Conservation (phyloP, 2,888 invertebrate species). For the Fissipunctia ypsillon region DNA sequence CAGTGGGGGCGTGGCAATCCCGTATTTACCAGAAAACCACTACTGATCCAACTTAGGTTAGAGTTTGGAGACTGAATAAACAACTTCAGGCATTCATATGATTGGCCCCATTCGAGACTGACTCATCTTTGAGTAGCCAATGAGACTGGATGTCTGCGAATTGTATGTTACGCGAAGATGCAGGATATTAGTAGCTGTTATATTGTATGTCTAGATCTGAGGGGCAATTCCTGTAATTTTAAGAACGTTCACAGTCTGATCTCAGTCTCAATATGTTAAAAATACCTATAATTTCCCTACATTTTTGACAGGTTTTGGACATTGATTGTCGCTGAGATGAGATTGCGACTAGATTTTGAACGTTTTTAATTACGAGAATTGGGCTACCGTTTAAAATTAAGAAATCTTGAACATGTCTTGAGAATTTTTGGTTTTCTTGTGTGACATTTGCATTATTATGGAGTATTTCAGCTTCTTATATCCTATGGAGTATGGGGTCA, state of each 20-base stretch:
- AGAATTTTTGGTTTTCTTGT: too few species aligned
- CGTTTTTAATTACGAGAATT: too few species aligned
- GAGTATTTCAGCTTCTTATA: not conserved
- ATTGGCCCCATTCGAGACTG: constrained; percentile 46
- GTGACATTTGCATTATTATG: not conserved
- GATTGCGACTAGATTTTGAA: too few species aligned
- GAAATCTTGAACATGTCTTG: not conserved
- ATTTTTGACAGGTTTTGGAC: too few species aligned
- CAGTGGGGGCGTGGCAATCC: constrained; percentile 59
- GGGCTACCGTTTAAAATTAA: too few species aligned
- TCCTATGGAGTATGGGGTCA: not conserved
- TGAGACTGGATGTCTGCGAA: constrained; percentile 20
- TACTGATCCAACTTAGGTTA: constrained; percentile 39
- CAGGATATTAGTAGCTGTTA: not conserved
- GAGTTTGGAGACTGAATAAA: constrained; percentile 52
- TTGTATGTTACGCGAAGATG: not conserved
- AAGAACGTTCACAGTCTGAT: too few species aligned
- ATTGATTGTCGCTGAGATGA: too few species aligned
- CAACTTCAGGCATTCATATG: constrained; percentile 52
- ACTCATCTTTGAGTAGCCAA: constrained; percentile 18
- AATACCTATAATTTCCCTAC: too few species aligned
- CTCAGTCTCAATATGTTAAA: too few species aligned
- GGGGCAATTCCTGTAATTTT: too few species aligned
- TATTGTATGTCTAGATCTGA: not conserved
- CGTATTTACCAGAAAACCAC: constrained; percentile 51